Evolutionary conservation across 2,113 vertebrate genomes (phyloP).

Genomic region (Nyctereutes procyonoides): DNA sequence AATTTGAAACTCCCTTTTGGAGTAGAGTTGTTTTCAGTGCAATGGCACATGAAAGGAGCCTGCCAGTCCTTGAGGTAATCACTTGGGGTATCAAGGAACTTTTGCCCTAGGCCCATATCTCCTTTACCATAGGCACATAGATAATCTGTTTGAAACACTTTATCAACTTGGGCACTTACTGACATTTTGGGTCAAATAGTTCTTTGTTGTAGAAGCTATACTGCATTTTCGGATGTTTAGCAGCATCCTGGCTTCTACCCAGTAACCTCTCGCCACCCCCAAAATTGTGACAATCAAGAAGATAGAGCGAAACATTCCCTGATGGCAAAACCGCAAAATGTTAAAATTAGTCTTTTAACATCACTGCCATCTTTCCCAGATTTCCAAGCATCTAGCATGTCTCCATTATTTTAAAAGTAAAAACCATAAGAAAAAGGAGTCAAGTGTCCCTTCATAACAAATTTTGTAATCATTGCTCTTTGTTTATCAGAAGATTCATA

Average conservation of each 20-base stretch:
- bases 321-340: not conserved
- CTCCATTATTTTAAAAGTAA: conserved; percentile 14
- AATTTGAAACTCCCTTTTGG: conserved; percentile 38
- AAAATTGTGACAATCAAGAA: not conserved
- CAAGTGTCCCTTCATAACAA: not conserved
- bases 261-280: not conserved
- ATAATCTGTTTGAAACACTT: not conserved
- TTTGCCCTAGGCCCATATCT: not conserved
- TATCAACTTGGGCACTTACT: not conserved
- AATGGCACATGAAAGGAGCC: not conserved
- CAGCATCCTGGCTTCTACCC: not conserved
- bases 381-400: not conserved
- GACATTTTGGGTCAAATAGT: not conserved
- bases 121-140: not conserved
- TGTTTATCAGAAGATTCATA: not conserved
- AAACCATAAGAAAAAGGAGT: not conserved
- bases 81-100: not conserved
- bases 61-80: not conserved
- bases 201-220: not conserved
- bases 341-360: not conserved
- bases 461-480: conserved; percentile 26
- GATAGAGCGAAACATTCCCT: not conserved
- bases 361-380: not conserved
- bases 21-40: conserved; percentile 13
- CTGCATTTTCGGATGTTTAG: not conserved